Evolutionary conservation across 2,888 invertebrate genomes (phyloP).

Genomic region (Drosophila affinis): DNA sequence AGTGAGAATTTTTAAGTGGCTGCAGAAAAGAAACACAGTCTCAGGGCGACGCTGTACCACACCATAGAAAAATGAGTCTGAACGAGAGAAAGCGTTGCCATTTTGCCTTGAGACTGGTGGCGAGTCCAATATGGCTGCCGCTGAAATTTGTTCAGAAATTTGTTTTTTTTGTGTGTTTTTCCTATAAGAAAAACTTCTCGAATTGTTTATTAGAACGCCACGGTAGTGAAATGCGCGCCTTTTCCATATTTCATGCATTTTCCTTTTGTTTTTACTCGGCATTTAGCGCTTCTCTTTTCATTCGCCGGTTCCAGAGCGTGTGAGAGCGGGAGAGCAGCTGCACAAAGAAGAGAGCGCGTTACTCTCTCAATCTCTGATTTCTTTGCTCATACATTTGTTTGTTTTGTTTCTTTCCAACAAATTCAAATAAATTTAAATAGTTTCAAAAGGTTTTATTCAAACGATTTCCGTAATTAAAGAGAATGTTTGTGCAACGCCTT

Average conservation of each 20-base stretch:
- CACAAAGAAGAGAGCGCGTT: neutral
- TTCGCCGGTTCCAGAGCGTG: constrained; percentile 44
- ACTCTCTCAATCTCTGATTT: constrained; percentile 5
- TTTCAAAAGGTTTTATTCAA: neutral
- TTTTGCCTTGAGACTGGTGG: constrained; percentile 40
- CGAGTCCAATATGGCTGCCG: constrained; percentile 57
- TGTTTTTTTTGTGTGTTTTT: neutral
- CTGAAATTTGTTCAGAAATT: constrained; percentile 20
- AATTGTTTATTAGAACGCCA: constrained; percentile 15
- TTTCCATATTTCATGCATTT: constrained; percentile 54
- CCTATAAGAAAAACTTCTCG: neutral
- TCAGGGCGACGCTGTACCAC: constrained; percentile 27
- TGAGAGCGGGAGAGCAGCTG: constrained; percentile 14
- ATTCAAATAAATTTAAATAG: neutral
- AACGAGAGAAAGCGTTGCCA: constrained; percentile 54
- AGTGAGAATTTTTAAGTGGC: constrained; percentile 13
- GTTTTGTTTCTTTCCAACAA: constrained; percentile 10
- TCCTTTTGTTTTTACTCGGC: constrained; percentile 72
- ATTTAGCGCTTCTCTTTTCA: constrained; percentile 59
- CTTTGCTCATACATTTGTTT: constrained; percentile 14
- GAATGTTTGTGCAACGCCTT: neutral
- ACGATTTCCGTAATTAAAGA: neutral
- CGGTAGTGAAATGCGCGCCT: constrained; percentile 59
- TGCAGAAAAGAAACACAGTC: neutral
- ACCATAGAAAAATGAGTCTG: constrained; percentile 16